These are phyloP conservation scores for Proteles cristata DNA, from an alignment of 2,113 vertebrate species.

Conservation along the genomic window DNA sequence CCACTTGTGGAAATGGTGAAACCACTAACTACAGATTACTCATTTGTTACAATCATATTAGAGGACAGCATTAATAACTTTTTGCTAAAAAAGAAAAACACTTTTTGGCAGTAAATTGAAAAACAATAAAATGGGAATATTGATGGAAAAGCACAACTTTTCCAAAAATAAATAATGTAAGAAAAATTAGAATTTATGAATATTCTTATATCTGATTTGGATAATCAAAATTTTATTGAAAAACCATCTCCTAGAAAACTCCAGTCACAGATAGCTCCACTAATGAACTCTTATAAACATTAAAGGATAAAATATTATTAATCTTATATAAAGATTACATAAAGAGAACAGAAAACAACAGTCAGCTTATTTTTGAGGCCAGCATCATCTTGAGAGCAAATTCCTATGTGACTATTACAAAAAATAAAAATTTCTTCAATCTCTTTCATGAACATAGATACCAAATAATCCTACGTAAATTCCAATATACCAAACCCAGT, in stretches of 20 bases:
- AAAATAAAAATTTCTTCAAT: not conserved
- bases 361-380: not conserved
- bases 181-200: not conserved
- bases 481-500: not conserved
- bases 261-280: not conserved
- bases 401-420: not conserved
- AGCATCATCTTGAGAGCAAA: not conserved
- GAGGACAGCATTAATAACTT: not conserved
- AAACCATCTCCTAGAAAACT: not conserved
- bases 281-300: constrained; percentile 2
- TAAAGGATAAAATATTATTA: not conserved
- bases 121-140: not conserved
- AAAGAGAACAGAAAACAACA: not conserved
- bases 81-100: not conserved
- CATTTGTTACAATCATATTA: not conserved
- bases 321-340: not conserved
- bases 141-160: not conserved
- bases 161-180: not conserved
- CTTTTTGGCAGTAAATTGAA: not conserved
- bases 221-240: constrained; percentile 23
- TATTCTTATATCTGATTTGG: not conserved
- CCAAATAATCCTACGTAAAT: not conserved
- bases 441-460: not conserved
- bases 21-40: not conserved
- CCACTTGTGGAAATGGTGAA: not conserved